Conservation (phyloP, 2,113 vertebrate species). For the Rhabdomys dilectus region DNA sequence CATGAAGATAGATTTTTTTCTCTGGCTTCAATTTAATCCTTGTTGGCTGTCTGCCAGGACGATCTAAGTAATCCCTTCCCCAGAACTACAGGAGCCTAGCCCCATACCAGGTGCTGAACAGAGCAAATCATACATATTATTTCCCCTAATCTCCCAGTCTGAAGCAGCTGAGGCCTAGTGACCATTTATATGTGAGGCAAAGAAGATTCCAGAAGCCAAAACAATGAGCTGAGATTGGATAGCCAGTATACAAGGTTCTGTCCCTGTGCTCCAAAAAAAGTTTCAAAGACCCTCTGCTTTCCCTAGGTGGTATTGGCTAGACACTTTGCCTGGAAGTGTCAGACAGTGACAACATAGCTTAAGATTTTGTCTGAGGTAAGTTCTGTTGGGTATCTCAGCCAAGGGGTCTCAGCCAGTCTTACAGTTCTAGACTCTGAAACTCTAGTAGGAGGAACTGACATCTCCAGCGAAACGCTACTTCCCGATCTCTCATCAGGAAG, state of each 20-base stretch:
- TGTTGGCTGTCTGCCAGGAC: neutral
- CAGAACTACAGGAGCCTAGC: neutral
- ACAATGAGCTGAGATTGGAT: neutral
- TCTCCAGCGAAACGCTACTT: neutral
- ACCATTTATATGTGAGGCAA: neutral
- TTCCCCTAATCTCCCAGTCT: neutral
- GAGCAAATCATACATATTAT: neutral
- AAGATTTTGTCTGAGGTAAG: neutral
- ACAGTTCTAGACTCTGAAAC: neutral
- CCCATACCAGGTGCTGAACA: neutral
- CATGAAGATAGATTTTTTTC: neutral
- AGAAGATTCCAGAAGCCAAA: neutral
- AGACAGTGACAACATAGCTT: rapidly evolving
- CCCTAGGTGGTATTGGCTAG: too few relatives aligned
- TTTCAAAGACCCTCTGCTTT: neutral
- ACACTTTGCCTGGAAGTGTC: neutral
- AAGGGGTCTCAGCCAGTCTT: neutral
- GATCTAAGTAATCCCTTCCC: neutral
- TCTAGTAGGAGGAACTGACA: neutral
- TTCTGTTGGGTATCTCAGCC: neutral
- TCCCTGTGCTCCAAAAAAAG: neutral
- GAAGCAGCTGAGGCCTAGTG: neutral
- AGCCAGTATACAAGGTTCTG: neutral
- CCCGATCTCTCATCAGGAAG: neutral
- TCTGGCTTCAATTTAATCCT: neutral